Evolutionary conservation across 2,797 vertebrate genomes (phyloP).

Genomic region (Poeciliopsis gracilis): DNA sequence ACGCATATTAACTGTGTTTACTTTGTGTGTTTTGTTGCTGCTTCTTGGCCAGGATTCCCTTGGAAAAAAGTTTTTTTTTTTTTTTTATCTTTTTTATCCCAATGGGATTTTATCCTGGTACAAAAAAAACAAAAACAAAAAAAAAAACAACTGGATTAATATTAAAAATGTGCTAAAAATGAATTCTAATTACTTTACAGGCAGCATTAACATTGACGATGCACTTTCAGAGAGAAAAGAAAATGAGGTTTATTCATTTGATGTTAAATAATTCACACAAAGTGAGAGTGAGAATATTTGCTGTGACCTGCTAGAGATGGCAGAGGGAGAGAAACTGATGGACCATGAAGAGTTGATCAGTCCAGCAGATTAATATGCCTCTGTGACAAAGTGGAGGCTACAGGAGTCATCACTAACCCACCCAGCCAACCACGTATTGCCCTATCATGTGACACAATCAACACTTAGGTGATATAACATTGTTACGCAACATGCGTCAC

Average conservation of each 20-base stretch:
- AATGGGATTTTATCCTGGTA: too few relatives aligned
- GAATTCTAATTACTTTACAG: not conserved
- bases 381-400: constrained; percentile 16
- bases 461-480: constrained; percentile 11
- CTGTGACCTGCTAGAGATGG: not conserved
- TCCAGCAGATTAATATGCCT: not conserved
- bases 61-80: too few relatives aligned
- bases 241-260: not conserved
- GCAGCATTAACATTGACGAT: not conserved
- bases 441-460: constrained; percentile 5
- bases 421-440: constrained; percentile 8
- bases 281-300: not conserved
- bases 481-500: constrained; percentile 12
- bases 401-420: not conserved
- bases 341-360: not conserved
- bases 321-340: too few relatives aligned
- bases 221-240: not conserved
- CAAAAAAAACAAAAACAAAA: too few relatives aligned
- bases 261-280: constrained; percentile 5
- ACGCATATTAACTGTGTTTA: too few relatives aligned
- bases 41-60: too few relatives aligned
- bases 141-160: not conserved
- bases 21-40: too few relatives aligned
- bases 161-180: not conserved
- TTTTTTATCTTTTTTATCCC: too few relatives aligned